These are phyloP conservation scores for Protobothrops flavoviridis DNA, from an alignment of 2,113 vertebrate genomes.

Conservation along the genomic window DNA sequence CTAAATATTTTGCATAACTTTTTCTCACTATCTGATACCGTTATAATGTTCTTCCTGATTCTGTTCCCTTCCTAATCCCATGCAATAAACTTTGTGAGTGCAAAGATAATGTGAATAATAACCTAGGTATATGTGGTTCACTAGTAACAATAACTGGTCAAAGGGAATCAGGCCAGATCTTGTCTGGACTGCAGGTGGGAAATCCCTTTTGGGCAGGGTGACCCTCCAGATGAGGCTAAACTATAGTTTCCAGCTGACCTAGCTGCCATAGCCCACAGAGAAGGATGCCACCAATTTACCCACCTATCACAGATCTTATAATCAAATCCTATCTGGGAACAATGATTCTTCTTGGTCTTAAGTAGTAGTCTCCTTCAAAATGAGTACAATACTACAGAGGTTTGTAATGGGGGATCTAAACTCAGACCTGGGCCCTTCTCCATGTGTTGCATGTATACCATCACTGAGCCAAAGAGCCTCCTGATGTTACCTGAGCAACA, in stretches of 20 bases:
- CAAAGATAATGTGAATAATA: neutral
- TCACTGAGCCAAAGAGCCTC: neutral
- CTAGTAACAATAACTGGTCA: neutral
- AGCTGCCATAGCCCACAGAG: neutral
- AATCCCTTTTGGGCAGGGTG: neutral
- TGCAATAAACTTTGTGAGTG: neutral
- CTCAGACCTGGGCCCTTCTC: neutral
- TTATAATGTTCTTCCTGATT: neutral
- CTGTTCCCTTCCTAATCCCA: neutral
- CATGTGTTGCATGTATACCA: neutral
- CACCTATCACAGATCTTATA: neutral
- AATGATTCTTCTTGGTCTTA: neutral
- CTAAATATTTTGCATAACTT: neutral
- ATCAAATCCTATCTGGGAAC: neutral
- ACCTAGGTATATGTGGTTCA: neutral
- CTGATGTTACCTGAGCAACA: neutral
- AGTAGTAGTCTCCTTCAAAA: neutral
- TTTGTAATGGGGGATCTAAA: neutral
- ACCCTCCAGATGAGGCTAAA: neutral
- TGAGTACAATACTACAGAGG: neutral
- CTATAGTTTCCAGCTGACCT: neutral
- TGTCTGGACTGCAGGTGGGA: neutral
- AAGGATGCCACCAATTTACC: neutral
- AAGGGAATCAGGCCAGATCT: neutral
- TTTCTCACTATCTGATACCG: neutral